Evolutionary conservation across 2,888 invertebrate genomes (phyloP), one percentile per base, ranked within the genome.

Genomic region (Ceramica pisi): DNA sequence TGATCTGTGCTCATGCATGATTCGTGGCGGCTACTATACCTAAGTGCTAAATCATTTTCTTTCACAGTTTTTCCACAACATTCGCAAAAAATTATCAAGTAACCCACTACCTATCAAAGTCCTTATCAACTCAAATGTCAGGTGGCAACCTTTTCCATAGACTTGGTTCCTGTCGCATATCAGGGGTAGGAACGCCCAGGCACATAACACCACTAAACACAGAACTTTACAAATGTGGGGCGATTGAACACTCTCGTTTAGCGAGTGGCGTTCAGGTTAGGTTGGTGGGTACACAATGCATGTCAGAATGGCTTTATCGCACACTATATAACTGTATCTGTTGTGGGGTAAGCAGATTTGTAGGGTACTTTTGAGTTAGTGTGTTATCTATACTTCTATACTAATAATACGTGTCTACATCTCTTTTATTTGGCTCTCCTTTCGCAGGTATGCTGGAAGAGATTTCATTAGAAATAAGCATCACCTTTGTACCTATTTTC

Each of bases 231-330:
- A 16, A 71, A 60, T 55, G 46, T 50, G 10, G 63, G 41, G 8
- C 7, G 19, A 16, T 12, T 1, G 66, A 64, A 72, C 23, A 50
- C 53, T 71, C 5, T 55, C 0, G 14, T 74, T 65, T 31, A 19
- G 50, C 12, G 6, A 51, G 21, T 16, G 31, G 1, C 35, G 70
- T 14, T 69, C 70, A 51, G 31, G 55, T 59, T 75, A 71, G 44
- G 55, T 60, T 75, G 68, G 80, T 48, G 6, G 23, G 0, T 0
- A 35, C 44, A 82, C 83, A 84, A 84, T 81, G 51, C 68, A 62
- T 63, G 84, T 81, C 83, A 82, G 53, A 48, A 31, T 16, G 50
- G 63, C 71, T 80, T 73, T 80, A 81, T 84, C 84, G 57, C 53
- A 26, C 19, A 41, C 23, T 68, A 83, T 82, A n/a, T n/a, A n/a